phyloP scores from a whole-genome alignment of 2,113 vertebrate genomes.

The Dermatemys mawii region DNA sequence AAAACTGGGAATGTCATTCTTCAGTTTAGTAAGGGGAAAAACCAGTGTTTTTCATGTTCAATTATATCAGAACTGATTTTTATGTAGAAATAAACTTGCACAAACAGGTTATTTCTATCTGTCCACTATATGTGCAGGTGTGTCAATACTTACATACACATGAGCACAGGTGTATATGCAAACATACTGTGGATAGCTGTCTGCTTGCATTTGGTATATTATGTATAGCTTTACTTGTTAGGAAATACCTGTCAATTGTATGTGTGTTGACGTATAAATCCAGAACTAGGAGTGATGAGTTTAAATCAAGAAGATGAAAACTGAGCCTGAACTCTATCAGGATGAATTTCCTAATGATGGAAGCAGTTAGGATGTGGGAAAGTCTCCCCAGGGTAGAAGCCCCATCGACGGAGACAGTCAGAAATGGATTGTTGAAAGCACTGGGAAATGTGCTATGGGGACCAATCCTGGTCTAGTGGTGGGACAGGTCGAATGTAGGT shows the following conservation, averaged over 20 bases:
- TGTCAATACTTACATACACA: background rate
- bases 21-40: background rate
- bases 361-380: background rate
- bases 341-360: background rate
- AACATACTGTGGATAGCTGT: background rate
- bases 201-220: background rate
- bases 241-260: background rate
- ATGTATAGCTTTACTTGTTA: background rate
- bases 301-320: background rate
- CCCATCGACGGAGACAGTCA: background rate
- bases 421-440: background rate
- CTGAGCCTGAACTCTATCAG: background rate
- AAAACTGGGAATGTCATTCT: background rate
- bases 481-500: conserved; percentile 4
- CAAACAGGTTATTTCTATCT: background rate
- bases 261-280: background rate
- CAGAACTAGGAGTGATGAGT: background rate
- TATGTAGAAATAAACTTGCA: background rate
- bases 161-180: background rate
- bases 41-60: background rate
- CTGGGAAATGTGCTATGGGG: background rate
- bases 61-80: background rate
- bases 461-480: background rate
- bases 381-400: background rate
- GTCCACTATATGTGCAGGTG: rapidly evolving